Base-by-base conservation (phyloP, 2,888 invertebrate genomes). In the Poecilus cupreus region DNA sequence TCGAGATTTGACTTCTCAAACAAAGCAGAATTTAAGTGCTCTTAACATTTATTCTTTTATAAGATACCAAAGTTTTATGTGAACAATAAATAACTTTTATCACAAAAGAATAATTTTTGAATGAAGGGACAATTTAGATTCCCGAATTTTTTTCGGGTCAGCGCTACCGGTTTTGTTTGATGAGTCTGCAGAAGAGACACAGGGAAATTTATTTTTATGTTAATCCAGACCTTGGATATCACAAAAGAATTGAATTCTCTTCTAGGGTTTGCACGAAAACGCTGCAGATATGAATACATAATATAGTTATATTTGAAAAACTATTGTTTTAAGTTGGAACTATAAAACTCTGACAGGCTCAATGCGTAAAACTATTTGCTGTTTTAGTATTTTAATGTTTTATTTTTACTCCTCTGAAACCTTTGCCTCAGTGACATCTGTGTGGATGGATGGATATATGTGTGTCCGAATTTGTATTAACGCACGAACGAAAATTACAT, bases 71-170 rank as follows among this genome's bases (percentile, higher is more conserved):
- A 60, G 60, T 60, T 60, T 60, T 26, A 26, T 13, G 5, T n/a
- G 60, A 24, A 60, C 60, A 60, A 60, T 60, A 60, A 60, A 60
- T 60, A 60, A 60, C 60, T 60, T 60, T 60, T 60, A 60, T 24
- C n/a, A 60, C 60, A 60, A 60, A 60, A 24, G 60, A 60, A 60
- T 60, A 26, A 60, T 60, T 32, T 60, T 60, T 60, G 60, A 60
- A 60, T 26, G 49, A 18, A 60, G 60, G 60, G n/a, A 13, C n/a
- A n/a, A 60, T 26, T 60, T 26, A 60, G 60, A 60, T 20, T 54
- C 22, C 54, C 20, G 51, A 32, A 24, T 26, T 60, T 60, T n/a
- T 60, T 60, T 60, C 60, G 26, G 60, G 60, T 60, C 60, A 60
- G 60, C 26, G 2, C 6, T 0, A 26, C 10, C 22, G 60, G 0